Percentiles rank a stretch among this genome's conserved stretches.
These are phyloP conservation scores for Callipepla squamata DNA, from an alignment of 2,113 vertebrate genomes.

Conservation along the genomic window DNA sequence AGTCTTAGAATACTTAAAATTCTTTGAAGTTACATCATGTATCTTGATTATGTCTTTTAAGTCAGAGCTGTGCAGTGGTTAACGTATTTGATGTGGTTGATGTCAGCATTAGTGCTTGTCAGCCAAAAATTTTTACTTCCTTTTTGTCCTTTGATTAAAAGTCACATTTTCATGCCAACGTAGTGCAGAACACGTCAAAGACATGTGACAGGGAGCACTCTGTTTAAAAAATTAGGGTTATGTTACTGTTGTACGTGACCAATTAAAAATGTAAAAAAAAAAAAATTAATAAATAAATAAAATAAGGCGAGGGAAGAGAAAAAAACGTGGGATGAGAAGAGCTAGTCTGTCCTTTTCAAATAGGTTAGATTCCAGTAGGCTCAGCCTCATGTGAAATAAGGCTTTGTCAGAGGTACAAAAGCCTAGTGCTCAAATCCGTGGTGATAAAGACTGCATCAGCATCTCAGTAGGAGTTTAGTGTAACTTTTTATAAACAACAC, in stretches of 20 bases:
- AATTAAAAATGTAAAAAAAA: not conserved
- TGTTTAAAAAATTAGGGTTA: not conserved
- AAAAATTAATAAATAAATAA: not conserved
- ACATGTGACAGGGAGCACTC: not conserved
- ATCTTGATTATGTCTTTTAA: not conserved
- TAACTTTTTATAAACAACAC: not conserved
- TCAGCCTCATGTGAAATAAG: not conserved
- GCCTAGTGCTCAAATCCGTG: not conserved
- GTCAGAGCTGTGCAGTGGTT: not conserved
- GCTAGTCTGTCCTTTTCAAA: conserved; percentile 16
- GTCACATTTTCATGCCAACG: not conserved
- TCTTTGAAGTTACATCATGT: not conserved
- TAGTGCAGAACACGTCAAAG: not conserved
- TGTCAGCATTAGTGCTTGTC: not conserved
- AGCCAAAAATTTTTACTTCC: not conserved
- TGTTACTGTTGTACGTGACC: not conserved
- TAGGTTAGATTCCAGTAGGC: conserved; percentile 6
- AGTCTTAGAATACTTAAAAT: not conserved
- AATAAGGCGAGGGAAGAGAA: not conserved
- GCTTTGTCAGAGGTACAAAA: not conserved
- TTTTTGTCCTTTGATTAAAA: not conserved
- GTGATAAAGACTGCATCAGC: not conserved
- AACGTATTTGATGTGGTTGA: not conserved
- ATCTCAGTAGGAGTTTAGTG: not conserved
- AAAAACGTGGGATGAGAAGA: not conserved